Conservation (phyloP, 2,113 vertebrate species). For the Channa maculata region DNA sequence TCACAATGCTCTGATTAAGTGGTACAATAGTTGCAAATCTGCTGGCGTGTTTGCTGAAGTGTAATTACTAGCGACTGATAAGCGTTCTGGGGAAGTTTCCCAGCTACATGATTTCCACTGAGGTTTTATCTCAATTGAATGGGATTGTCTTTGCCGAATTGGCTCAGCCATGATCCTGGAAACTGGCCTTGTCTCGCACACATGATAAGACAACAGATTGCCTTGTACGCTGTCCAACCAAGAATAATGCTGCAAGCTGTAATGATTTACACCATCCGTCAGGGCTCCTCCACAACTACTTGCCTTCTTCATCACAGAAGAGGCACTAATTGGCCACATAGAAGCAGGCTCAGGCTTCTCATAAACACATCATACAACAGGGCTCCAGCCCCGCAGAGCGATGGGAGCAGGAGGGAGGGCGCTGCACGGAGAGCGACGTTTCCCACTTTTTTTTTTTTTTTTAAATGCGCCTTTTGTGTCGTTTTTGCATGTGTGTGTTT, state of each 20-base stretch:
- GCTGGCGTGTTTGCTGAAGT: slow-evolving; percentile 72
- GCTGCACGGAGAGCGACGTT: slow-evolving; percentile 47
- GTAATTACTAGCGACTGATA: slow-evolving; percentile 76
- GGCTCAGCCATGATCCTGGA: slow-evolving; percentile 72
- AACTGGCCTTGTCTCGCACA: slow-evolving; percentile 72
- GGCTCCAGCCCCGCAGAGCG: background rate
- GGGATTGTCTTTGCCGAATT: slow-evolving; percentile 75
- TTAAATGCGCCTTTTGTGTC: slow-evolving; percentile 72
- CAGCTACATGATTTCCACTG: slow-evolving; percentile 71
- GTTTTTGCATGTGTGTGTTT: slow-evolving; percentile 30
- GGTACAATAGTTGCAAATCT: slow-evolving; percentile 73
- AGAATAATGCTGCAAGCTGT: slow-evolving; percentile 71
- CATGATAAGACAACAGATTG: slow-evolving; percentile 77
- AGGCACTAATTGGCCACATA: slow-evolving; percentile 53
- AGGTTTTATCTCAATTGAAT: slow-evolving; percentile 71
- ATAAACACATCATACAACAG: slow-evolving; percentile 33
- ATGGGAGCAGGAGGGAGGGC: slow-evolving; percentile 4
- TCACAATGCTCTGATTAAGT: slow-evolving; percentile 71
- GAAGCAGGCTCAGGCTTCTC: slow-evolving; percentile 21
- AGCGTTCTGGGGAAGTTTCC: slow-evolving; percentile 77
- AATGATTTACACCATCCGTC: slow-evolving; percentile 68
- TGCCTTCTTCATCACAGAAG: slow-evolving; percentile 45
- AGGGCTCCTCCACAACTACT: slow-evolving; percentile 58
- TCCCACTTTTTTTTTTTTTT: slow-evolving; percentile 62
- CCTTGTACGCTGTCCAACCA: slow-evolving; percentile 66